These are phyloP conservation scores for Leptatherina wallacei DNA, from an alignment of 2,797 vertebrate species.

Conservation along the genomic window DNA sequence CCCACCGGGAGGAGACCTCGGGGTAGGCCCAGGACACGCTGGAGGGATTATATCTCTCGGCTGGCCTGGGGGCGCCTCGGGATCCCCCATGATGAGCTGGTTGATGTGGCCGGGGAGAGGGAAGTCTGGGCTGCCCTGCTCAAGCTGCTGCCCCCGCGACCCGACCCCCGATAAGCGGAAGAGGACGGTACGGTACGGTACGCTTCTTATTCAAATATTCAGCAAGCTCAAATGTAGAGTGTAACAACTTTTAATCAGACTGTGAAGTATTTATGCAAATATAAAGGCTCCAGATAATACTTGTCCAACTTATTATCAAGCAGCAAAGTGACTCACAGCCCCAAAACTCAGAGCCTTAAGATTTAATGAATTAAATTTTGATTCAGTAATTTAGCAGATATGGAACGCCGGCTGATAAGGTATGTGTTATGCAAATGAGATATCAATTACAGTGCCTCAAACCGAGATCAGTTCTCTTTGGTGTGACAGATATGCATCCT, in stretches of 20 bases:
- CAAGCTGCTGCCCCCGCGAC: too few species aligned
- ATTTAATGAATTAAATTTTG: conserved; percentile 16
- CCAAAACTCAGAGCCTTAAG: not conserved
- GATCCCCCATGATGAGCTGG: too few species aligned
- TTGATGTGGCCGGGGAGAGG: too few species aligned
- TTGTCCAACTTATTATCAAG: not conserved
- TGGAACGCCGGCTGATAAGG: conserved; percentile 47
- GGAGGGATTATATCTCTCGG: too few species aligned
- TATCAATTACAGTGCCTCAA: conserved; percentile 9
- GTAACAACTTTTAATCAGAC: not conserved
- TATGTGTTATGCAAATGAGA: conserved; percentile 36
- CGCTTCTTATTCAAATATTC: not conserved
- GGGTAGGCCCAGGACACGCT: too few species aligned
- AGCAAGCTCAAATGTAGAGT: not conserved
- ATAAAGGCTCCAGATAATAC: not conserved
- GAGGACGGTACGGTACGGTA: too few species aligned
- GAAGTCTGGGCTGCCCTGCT: too few species aligned
- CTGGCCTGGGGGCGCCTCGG: too few species aligned
- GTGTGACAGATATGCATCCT: conserved; percentile 14
- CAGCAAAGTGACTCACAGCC: conserved; percentile 14
- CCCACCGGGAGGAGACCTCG: too few species aligned
- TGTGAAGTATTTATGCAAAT: not conserved
- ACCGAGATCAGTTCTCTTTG: conserved; percentile 13
- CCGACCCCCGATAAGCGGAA: too few species aligned
- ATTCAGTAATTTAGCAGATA: conserved; percentile 21